phyloP scores from a whole-genome alignment of 92 coral and sea anemone genomes.

The Umimayanthus chanpuru region DNA sequence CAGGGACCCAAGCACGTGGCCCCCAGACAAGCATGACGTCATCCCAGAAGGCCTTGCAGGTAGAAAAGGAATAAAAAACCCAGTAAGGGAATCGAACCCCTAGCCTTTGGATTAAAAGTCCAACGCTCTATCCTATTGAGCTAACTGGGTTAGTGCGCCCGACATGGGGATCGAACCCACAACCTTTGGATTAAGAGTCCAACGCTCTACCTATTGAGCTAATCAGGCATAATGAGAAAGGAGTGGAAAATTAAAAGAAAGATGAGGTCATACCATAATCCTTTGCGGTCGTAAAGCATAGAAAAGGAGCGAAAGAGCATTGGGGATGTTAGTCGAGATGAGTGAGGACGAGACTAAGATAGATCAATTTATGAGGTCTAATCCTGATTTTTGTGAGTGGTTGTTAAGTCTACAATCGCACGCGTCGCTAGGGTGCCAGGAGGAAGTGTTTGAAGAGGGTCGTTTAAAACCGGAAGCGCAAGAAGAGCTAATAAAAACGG shows the following conservation, averaged over 20 bases:
- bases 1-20: no score
- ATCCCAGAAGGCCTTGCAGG: no score
- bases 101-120: no score
- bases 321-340: constrained; percentile 10
- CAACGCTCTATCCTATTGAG: background rate
- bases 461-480: constrained; percentile 9
- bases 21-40: no score
- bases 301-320: constrained; percentile 1
- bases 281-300: constrained; percentile 6
- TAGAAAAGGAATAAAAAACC: background rate
- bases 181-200: no score
- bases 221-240: constrained; percentile 4
- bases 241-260: background rate
- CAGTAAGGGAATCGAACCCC: constrained; percentile 2
- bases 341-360: constrained; percentile 11
- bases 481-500: background rate
- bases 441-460: constrained; percentile 8
- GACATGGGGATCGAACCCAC: no score
- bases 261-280: background rate
- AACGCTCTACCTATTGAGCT: background rate
- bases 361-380: constrained; percentile 2
- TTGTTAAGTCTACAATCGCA: background rate
- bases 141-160: constrained; percentile 1
- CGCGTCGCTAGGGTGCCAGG: constrained; percentile 13
- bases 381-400: background rate